Evolutionary conservation across 2,113 vertebrate genomes (phyloP).

Genomic region (Amia ocellicauda): DNA sequence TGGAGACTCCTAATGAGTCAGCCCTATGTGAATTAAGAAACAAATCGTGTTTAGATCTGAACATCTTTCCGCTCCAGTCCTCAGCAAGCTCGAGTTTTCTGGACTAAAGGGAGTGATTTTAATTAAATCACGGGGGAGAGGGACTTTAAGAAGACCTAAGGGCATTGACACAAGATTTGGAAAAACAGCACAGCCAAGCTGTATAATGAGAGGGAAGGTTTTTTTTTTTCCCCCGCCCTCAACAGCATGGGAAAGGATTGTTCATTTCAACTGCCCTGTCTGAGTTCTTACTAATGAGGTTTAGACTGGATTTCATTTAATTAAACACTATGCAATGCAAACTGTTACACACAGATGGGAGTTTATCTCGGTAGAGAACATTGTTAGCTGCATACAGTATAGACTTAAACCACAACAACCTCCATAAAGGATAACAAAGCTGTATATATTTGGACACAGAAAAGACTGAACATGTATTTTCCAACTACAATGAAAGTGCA

Average conservation of each 20-base stretch:
- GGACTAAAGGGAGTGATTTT: not conserved
- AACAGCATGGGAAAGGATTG: not conserved
- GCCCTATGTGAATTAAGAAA: not conserved
- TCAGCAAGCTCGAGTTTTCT: not conserved
- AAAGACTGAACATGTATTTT: constrained; percentile 10
- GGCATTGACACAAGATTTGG: not conserved
- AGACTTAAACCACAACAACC: constrained; percentile 25
- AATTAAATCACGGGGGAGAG: constrained; percentile 2
- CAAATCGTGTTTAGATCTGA: not conserved
- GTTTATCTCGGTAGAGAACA: constrained; percentile 15
- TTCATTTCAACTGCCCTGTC: constrained; percentile 6
- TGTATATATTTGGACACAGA: constrained; percentile 25
- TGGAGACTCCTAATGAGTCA: not conserved
- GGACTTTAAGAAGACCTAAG: not conserved
- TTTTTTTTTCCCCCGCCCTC: not conserved
- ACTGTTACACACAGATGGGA: constrained; percentile 26
- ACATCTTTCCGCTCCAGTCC: not conserved
- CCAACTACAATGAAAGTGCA: constrained; percentile 17
- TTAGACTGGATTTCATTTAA: constrained; percentile 32
- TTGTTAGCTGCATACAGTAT: constrained; percentile 25
- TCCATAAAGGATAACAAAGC: too few species aligned
- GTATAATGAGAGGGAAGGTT: not conserved
- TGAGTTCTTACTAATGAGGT: constrained; percentile 21
- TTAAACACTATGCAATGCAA: constrained; percentile 24
- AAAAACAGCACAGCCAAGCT: not conserved